These are phyloP conservation scores for Colostygia pectinataria DNA, from an alignment of 2,888 invertebrate species.

Conservation along the genomic window DNA sequence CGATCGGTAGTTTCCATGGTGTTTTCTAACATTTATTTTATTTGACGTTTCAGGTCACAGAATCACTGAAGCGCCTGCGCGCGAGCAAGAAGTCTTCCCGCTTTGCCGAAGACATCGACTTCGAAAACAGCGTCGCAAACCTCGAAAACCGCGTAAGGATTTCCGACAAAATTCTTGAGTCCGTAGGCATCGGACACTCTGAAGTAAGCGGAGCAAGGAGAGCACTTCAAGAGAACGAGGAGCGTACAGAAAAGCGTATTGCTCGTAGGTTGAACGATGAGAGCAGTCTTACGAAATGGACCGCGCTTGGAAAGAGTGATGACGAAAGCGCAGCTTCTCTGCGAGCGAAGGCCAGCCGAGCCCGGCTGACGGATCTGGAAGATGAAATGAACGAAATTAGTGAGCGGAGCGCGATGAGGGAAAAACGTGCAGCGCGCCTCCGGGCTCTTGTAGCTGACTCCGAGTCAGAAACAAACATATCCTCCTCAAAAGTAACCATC, in stretches of 20 bases:
- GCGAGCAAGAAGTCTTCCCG: conserved; percentile 84
- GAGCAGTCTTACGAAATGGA: conserved; percentile 84
- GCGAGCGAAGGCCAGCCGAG: conserved; percentile 86
- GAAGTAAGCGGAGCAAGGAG: conserved; percentile 76
- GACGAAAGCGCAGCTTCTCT: conserved; percentile 83
- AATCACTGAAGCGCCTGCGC: conserved; percentile 83
- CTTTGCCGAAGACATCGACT: conserved; percentile 84
- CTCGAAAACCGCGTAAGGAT: conserved; percentile 83
- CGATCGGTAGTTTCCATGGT: no score
- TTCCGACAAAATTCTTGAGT: conserved; percentile 85
- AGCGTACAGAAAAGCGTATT: conserved; percentile 75
- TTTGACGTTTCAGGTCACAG: conserved; percentile 77
- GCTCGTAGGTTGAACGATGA: conserved; percentile 71
- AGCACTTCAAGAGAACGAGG: conserved; percentile 74
- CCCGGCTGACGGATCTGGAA: conserved; percentile 87
- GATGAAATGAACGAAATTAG: conserved; percentile 89
- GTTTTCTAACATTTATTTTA: background rate
- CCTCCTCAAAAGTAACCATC: conserved; percentile 65
- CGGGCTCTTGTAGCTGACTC: conserved; percentile 86
- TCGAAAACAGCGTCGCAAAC: conserved; percentile 83
- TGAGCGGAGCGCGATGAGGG: conserved; percentile 87
- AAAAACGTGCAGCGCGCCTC: conserved; percentile 87
- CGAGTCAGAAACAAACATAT: conserved; percentile 66
- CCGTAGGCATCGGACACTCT: conserved; percentile 84
- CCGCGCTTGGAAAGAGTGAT: conserved; percentile 77